Conservation (phyloP, 2,113 vertebrate genomes). For the Podarcis cretensis region DNA sequence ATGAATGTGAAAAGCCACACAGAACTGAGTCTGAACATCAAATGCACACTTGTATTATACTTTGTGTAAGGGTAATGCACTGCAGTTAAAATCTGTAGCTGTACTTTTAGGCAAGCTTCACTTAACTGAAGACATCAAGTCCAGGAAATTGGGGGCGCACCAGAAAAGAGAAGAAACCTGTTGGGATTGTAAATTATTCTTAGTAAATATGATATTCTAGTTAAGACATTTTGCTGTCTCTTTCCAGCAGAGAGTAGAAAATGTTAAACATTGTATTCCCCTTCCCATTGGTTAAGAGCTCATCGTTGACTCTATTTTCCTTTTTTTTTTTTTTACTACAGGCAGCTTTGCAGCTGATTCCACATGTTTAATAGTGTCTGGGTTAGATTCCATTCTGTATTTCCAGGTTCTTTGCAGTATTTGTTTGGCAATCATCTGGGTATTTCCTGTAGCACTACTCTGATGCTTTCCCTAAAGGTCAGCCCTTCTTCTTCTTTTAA, state of each 20-base stretch:
- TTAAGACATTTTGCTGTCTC: background rate
- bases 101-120: background rate
- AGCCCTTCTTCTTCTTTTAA: background rate
- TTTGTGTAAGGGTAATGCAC: background rate
- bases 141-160: background rate
- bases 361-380: background rate
- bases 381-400: background rate
- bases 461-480: background rate
- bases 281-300: background rate
- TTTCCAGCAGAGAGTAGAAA: background rate
- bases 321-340: background rate
- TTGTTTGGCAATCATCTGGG: background rate
- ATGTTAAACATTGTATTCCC: background rate
- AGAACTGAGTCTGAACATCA: no score
- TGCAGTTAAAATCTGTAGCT: background rate
- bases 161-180: background rate
- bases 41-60: background rate
- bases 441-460: background rate
- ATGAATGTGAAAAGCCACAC: no score
- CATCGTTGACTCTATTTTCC: background rate
- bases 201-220: background rate
- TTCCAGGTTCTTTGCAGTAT: background rate
- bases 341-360: background rate
- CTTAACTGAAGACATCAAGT: background rate
- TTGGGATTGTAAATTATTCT: background rate